Conservation (phyloP, 2,113 vertebrate species). For the Burhinus oedicnemus region DNA sequence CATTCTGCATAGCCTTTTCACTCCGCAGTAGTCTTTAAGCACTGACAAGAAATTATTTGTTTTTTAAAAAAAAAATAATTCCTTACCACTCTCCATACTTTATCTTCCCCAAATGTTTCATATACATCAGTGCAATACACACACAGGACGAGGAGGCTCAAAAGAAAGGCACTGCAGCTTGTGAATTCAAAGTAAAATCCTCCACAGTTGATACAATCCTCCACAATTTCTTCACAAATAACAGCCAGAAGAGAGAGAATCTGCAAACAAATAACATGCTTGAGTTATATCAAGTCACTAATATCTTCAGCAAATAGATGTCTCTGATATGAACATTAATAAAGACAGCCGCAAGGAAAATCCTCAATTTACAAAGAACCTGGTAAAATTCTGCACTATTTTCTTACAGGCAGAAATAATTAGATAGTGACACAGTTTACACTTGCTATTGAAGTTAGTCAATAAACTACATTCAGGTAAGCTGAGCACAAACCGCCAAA, state of each 20-base stretch:
- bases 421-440: background rate
- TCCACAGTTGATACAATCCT: constrained; percentile 69
- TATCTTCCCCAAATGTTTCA: constrained; percentile 59
- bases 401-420: background rate
- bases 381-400: background rate
- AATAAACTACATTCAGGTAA: background rate
- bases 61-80: background rate
- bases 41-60: background rate
- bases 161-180: constrained; percentile 88
- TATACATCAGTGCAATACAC: constrained; percentile 78
- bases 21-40: background rate
- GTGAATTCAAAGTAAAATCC: constrained; percentile 91
- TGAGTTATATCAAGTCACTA: background rate
- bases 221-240: constrained; percentile 86
- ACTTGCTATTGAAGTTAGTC: background rate
- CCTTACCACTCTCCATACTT: constrained; percentile 78
- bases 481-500: background rate
- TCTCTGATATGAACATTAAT: background rate
- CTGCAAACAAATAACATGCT: constrained; percentile 66
- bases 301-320: background rate
- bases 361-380: background rate
- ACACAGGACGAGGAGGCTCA: constrained; percentile 81
- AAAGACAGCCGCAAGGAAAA: background rate
- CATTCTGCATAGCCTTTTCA: background rate
- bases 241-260: constrained; percentile 86